Conservation (phyloP, 2,113 vertebrate genomes). For the Paramormyrops kingsleyae region DNA sequence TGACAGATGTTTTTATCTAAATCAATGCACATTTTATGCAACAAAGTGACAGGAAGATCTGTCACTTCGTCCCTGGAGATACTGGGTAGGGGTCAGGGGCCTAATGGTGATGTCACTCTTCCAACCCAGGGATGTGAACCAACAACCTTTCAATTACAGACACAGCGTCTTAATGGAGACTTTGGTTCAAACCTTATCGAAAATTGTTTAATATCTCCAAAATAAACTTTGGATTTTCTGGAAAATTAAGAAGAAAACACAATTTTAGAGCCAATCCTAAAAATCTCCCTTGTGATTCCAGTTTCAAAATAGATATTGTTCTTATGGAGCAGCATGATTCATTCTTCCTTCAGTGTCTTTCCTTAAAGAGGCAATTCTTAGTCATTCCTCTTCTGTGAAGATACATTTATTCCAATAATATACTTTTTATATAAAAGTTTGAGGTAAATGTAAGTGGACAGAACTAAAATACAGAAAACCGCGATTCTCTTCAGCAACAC, state of each 20-base stretch:
- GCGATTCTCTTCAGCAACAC: background rate
- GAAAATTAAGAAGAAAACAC: background rate
- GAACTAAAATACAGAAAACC: background rate
- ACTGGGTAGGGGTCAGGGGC: background rate
- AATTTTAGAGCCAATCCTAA: background rate
- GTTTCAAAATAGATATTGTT: background rate
- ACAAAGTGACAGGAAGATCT: background rate
- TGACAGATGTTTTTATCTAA: background rate
- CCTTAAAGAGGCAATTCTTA: background rate
- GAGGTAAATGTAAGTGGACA: background rate
- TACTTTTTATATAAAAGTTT: background rate
- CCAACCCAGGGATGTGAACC: background rate
- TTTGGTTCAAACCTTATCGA: background rate
- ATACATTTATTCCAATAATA: background rate
- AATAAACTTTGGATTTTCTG: background rate
- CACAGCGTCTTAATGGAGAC: background rate
- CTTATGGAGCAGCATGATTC: background rate
- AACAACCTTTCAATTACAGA: background rate
- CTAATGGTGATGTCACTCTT: background rate
- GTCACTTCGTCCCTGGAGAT: background rate
- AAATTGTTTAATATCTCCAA: background rate
- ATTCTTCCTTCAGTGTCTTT: background rate
- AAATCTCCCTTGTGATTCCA: background rate
- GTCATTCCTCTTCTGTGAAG: background rate
- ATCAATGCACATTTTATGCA: background rate